Evolutionary conservation across 2,113 vertebrate species (phyloP).

Genomic region (Tichodroma muraria): DNA sequence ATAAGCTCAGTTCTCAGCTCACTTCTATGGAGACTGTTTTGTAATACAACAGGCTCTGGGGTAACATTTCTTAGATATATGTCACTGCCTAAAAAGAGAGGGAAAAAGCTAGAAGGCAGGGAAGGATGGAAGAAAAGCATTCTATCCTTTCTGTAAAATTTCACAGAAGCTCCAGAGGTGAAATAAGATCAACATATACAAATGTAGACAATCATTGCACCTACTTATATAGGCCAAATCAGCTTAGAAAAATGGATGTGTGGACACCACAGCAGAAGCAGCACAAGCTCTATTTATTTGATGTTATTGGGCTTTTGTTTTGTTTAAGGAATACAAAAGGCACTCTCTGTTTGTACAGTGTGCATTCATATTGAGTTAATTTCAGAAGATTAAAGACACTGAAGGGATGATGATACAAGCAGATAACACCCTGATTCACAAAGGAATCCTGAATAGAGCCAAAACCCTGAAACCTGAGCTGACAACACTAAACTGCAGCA

Average conservation of each 20-base stretch:
- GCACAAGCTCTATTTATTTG: neutral
- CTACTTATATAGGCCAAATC: neutral
- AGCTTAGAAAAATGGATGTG: neutral
- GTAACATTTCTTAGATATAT: neutral
- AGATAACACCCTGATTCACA: constrained; percentile 1
- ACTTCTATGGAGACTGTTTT: neutral
- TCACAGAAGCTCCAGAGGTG: neutral
- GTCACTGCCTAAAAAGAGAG: neutral
- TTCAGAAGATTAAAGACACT: neutral
- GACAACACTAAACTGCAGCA: neutral
- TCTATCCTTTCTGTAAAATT: neutral
- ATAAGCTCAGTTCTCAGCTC: neutral
- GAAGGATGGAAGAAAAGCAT: neutral
- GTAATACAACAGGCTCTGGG: neutral
- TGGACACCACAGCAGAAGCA: neutral
- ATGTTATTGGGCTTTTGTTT: neutral
- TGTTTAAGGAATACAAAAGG: neutral
- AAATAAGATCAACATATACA: neutral
- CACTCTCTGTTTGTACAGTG: neutral
- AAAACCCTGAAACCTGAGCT: neutral
- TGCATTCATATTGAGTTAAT: neutral
- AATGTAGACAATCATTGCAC: neutral
- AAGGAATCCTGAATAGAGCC: neutral
- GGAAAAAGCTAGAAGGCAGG: neutral
- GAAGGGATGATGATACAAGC: neutral